Evolutionary conservation across 1,140 invertebrate genomes (phyloP).

Genomic region (Trissolcus basalis): DNA sequence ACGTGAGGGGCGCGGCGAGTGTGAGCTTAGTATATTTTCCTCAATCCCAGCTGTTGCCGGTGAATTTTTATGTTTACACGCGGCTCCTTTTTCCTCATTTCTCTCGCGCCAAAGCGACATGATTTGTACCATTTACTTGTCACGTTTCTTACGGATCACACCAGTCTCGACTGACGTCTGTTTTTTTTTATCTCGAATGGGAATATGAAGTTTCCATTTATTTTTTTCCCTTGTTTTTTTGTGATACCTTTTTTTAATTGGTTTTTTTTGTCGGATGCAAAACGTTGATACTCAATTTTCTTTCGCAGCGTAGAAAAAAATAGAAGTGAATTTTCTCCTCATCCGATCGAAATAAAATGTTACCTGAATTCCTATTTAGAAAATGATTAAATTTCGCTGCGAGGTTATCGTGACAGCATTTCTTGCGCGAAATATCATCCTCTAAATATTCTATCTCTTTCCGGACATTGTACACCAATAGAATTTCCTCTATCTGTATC

Average conservation of each 20-base stretch:
- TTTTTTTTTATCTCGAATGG: not conserved
- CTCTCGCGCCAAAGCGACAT: slow-evolving; percentile 54
- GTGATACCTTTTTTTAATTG: no score
- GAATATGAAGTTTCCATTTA: not conserved
- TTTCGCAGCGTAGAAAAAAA: no score
- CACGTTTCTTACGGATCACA: slow-evolving; percentile 23
- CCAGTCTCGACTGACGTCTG: no score
- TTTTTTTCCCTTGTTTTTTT: slow-evolving; percentile 4
- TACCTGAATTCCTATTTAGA: not conserved
- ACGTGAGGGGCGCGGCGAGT: slow-evolving; percentile 45
- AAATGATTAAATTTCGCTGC: not conserved
- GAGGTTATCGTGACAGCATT: slow-evolving; percentile 4
- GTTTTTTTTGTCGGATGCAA: not conserved
- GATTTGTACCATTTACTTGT: slow-evolving; percentile 50
- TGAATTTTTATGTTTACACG: slow-evolving; percentile 55
- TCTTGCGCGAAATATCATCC: slow-evolving; percentile 9
- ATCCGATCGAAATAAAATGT: no score
- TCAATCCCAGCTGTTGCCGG: slow-evolving; percentile 57
- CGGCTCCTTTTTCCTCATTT: slow-evolving; percentile 47
- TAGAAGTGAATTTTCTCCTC: no score
- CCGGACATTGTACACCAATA: slow-evolving; percentile 24
- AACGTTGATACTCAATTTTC: no score
- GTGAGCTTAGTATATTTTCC: slow-evolving; percentile 55
- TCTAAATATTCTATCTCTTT: slow-evolving; percentile 20
- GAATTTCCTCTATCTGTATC: slow-evolving; percentile 13